Conservation (phyloP, 2,888 invertebrate species). For the Oligia latruncula region DNA sequence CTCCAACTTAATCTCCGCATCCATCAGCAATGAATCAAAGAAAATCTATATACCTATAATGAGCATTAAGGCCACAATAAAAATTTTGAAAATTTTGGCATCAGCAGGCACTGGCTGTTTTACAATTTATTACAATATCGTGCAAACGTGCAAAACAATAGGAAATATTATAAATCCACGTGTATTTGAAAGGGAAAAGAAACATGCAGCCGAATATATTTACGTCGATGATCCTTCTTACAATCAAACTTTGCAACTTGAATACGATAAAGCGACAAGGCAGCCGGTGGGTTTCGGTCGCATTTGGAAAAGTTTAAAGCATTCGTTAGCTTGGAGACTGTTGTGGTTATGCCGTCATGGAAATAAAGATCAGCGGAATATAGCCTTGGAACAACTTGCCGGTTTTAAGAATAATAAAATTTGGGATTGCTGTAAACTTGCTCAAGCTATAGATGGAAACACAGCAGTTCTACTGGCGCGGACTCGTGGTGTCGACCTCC, state of each 20-base stretch:
- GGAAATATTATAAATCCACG: slow-evolving; percentile 80
- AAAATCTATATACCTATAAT: slow-evolving; percentile 50
- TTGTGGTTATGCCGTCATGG: slow-evolving; percentile 92
- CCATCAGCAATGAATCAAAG: slow-evolving; percentile 13
- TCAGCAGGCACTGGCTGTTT: slow-evolving; percentile 74
- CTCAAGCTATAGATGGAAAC: slow-evolving; percentile 94
- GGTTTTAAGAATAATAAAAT: slow-evolving; percentile 92
- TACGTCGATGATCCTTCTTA: slow-evolving; percentile 87
- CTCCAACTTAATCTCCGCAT: neutral
- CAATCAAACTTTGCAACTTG: slow-evolving; percentile 73
- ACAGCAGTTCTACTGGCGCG: slow-evolving; percentile 95
- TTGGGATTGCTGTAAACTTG: slow-evolving; percentile 93
- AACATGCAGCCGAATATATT: slow-evolving; percentile 83
- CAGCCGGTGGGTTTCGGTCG: slow-evolving; percentile 79
- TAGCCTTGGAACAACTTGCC: slow-evolving; percentile 92
- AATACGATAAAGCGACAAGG: slow-evolving; percentile 74
- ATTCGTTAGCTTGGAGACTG: slow-evolving; percentile 92
- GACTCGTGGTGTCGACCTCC: slow-evolving; percentile 91
- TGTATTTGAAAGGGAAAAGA: slow-evolving; percentile 84
- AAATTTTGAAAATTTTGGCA: slow-evolving; percentile 76
- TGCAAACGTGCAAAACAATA: slow-evolving; percentile 75
- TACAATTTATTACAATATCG: slow-evolving; percentile 78
- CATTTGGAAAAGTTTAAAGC: slow-evolving; percentile 91
- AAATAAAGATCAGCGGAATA: slow-evolving; percentile 90
- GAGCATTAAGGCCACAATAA: slow-evolving; percentile 76